A percentile compares a stretch with the other conserved stretches of the same genome.
These are phyloP conservation scores for Tachystola acroxantha DNA, from an alignment of 2,888 invertebrate genomes.

Conservation along the genomic window DNA sequence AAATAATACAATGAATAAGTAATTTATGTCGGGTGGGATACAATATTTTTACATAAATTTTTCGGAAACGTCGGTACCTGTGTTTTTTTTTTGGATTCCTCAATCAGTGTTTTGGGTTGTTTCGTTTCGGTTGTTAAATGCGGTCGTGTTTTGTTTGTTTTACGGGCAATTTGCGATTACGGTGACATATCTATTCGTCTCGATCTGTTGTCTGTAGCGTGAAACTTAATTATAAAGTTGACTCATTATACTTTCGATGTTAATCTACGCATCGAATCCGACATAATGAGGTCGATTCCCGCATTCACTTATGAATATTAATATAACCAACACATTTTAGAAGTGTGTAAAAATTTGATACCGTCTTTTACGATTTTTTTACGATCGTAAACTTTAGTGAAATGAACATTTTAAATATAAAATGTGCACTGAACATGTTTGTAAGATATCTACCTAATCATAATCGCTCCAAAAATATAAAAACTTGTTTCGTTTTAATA, in stretches of 20 bases:
- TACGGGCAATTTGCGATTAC: slow-evolving; percentile 67
- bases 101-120: slow-evolving; percentile 50
- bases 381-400: slow-evolving; percentile 15
- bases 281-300: slow-evolving; percentile 66
- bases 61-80: slow-evolving; percentile 59
- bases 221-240: slow-evolving; percentile 53
- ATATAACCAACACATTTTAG: slow-evolving; percentile 36
- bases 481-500: slow-evolving; percentile 1
- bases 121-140: slow-evolving; percentile 61
- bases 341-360: slow-evolving; percentile 42
- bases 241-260: slow-evolving; percentile 49
- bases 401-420: slow-evolving; percentile 21
- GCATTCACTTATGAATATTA: slow-evolving; percentile 61
- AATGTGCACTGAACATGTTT: slow-evolving; percentile 2
- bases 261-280: slow-evolving; percentile 56
- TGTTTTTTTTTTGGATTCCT: slow-evolving; percentile 33
- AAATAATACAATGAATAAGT: slow-evolving; percentile 70
- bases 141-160: slow-evolving; percentile 68
- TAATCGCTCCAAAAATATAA: slow-evolving; percentile 9
- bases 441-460: no score
- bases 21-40: slow-evolving; percentile 67
- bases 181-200: slow-evolving; percentile 39
- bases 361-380: slow-evolving; percentile 36
- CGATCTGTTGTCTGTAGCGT: slow-evolving; percentile 31
- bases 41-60: slow-evolving; percentile 57